Conservation (phyloP, 2,113 vertebrate genomes). For the Nanger granti region DNA sequence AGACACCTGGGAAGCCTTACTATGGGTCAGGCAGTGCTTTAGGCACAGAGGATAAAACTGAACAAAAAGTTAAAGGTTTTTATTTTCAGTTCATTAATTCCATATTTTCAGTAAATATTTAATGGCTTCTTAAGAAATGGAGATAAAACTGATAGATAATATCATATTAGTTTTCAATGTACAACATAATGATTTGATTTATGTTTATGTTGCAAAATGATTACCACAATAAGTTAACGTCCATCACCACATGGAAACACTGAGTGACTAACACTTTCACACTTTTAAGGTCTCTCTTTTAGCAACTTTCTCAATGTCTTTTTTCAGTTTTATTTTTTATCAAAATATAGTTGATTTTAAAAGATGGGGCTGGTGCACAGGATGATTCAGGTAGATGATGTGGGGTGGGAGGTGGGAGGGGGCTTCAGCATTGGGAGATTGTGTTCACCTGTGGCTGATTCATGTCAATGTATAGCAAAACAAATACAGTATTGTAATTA, state of each 20-base stretch:
- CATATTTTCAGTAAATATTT: neutral
- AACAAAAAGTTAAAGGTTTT: neutral
- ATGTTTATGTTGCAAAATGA: neutral
- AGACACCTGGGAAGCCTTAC: neutral
- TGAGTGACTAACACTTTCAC: neutral
- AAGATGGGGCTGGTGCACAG: too few species aligned
- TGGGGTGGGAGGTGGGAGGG: too few species aligned
- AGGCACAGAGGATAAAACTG: neutral
- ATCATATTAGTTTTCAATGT: neutral
- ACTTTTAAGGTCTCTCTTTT: neutral
- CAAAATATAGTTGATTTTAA: neutral
- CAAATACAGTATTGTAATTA: too few species aligned
- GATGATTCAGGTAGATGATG: too few species aligned
- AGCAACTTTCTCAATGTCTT: neutral
- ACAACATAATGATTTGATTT: neutral
- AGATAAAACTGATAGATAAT: neutral
- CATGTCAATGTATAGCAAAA: too few species aligned
- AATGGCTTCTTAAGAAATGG: neutral
- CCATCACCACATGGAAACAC: neutral
- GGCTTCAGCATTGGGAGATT: too few species aligned
- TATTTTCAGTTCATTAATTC: neutral
- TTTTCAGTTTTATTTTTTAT: neutral
- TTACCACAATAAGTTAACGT: neutral
- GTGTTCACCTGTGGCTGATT: too few species aligned
- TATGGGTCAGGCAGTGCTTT: neutral